Evolutionary conservation across 2,797 vertebrate species (phyloP), one percentile per base, ranked within the genome.

Genomic region (Chiloscyllium punctatum): DNA sequence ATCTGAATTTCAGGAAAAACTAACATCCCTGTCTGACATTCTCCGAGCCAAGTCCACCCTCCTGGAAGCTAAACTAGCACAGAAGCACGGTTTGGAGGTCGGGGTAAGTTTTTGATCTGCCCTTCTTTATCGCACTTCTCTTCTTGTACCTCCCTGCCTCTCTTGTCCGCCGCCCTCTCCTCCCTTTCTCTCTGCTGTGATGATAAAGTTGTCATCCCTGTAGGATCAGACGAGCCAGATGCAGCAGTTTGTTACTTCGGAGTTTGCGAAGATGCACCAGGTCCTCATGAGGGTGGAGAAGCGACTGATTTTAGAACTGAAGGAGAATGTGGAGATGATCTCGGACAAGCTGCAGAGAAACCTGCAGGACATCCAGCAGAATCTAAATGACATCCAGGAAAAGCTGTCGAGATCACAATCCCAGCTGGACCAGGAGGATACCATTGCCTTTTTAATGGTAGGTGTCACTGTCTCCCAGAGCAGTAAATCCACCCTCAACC

Each of bases 181-280:
- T 30, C 72, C 77, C 16, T 37, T 7, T 48, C 42, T 84, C 21
- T 16, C 18, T n/a, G 9, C 21, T 25, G 6, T 48, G 82, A 84
- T 48, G 4, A 62, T 62, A 62, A 57, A 15, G 4, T 90, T 18
- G 30, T 42, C 21, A 4, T 37, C 42, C 33, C 57, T n/a, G 4
- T 15, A 94, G 91, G 37, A 94, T 23, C 91, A 69, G 37, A 48
- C 66, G 0, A 68, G 68, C 3, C 62, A 71, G 25, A 23, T 94
- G 4, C 62, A 94, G 91, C 48, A 3, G 9, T 69, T 69, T 7
- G 16, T 94, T 0, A 68, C 37, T 6, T 27, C 33, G 1, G 91
- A 94, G 37, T 94, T 94, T 48, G 9, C 66, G 23, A 94, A 94
- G 69, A 69, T 94, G 91, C 91, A 94, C 68, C 91, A 94, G 91